A percentile compares a stretch with the other conserved stretches of the same genome.
phyloP scores from a whole-genome alignment of 2,113 vertebrate species.

The Petaurus breviceps region DNA sequence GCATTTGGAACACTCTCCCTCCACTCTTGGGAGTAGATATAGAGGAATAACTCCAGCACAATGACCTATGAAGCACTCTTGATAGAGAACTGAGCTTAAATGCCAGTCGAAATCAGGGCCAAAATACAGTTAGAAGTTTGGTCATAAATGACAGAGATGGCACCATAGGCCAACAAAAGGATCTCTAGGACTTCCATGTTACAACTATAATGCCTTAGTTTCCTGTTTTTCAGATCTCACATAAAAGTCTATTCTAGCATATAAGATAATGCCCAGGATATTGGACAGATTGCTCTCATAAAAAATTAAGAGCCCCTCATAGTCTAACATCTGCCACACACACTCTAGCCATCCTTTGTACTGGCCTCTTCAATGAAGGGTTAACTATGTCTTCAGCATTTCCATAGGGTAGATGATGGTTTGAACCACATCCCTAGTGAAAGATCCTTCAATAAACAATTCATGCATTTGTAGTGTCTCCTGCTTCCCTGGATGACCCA shows the following conservation, averaged over 20 bases:
- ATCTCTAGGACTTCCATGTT: constrained; percentile 87
- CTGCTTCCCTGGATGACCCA: constrained; percentile 84
- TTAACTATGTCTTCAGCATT: constrained; percentile 92
- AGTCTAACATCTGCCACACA: constrained; percentile 86
- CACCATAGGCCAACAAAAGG: constrained; percentile 89
- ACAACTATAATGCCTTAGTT: constrained; percentile 87
- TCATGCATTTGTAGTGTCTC: constrained; percentile 86
- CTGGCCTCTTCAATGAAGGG: constrained; percentile 90
- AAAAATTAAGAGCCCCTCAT: constrained; percentile 87
- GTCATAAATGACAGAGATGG: constrained; percentile 92
- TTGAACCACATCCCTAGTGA: constrained; percentile 91
- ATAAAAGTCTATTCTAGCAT: constrained; percentile 91
- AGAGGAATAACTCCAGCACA: constrained; percentile 78
- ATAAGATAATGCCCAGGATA: constrained; percentile 91
- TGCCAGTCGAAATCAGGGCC: constrained; percentile 90
- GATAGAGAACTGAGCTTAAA: constrained; percentile 90
- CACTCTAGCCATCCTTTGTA: constrained; percentile 89
- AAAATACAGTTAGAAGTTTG: constrained; percentile 93
- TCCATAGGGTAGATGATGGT: constrained; percentile 93
- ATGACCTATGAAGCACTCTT: constrained; percentile 76
- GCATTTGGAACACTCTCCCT: constrained; percentile 80
- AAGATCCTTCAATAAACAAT: constrained; percentile 89
- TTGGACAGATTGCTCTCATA: constrained; percentile 93
- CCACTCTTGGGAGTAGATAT: constrained; percentile 81
- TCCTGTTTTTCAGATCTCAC: constrained; percentile 90